These are phyloP conservation scores for Macrochelys suwanniensis DNA, from an alignment of 2,797 vertebrate species.

Conservation along the genomic window DNA sequence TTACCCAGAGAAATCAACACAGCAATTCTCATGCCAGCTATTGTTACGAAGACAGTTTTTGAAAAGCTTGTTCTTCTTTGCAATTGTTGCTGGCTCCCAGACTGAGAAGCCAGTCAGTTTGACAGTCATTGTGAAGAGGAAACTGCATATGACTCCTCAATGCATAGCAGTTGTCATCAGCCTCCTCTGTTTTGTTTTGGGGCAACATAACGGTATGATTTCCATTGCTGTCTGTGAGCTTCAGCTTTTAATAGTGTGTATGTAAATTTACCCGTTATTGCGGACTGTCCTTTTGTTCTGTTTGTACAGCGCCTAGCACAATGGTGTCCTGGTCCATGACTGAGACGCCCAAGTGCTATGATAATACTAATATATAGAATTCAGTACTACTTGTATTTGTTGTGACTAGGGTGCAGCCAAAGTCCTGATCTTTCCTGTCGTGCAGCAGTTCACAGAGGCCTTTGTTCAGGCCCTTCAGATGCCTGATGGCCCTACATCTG, in stretches of 20 bases:
- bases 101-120: background rate
- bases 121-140: background rate
- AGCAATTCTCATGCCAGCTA: constrained; percentile 34
- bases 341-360: background rate
- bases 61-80: background rate
- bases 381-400: constrained; percentile 12
- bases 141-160: background rate
- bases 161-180: background rate
- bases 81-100: background rate
- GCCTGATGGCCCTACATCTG: constrained; percentile 94
- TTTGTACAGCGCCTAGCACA: background rate
- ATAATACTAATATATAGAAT: rapidly evolving
- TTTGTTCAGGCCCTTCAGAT: constrained; percentile 97
- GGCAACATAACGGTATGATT: background rate
- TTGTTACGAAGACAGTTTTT: background rate
- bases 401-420: constrained; percentile 92
- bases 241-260: background rate
- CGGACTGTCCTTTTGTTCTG: background rate
- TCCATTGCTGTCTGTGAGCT: background rate
- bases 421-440: constrained; percentile 95
- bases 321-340: background rate
- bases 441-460: constrained; percentile 98
- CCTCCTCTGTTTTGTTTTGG: background rate
- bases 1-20: background rate
- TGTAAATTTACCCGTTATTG: background rate